These are phyloP conservation scores for Nephrocerus scutellatus DNA, from an alignment of 2,888 invertebrate genomes.

Conservation along the genomic window DNA sequence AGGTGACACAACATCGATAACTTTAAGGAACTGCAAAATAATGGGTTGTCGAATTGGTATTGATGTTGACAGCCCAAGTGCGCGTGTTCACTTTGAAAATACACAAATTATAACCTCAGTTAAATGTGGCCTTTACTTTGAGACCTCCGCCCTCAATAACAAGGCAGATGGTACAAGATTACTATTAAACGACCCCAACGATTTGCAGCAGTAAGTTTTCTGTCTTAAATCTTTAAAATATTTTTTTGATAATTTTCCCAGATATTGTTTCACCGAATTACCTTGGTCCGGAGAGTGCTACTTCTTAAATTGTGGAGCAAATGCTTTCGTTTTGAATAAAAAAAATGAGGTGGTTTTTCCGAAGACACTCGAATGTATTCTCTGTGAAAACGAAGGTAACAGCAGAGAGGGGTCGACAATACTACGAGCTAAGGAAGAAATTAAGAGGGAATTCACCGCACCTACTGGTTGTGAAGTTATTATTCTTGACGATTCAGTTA, in stretches of 20 bases:
- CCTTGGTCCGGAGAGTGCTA: slow-evolving; percentile 22
- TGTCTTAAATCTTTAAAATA: not conserved
- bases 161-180: slow-evolving; percentile 24
- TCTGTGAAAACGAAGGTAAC: too few species aligned
- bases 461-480: too few species aligned
- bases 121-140: slow-evolving; percentile 51
- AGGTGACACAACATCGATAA: slow-evolving; percentile 44
- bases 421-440: too few species aligned
- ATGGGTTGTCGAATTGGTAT: slow-evolving; percentile 36
- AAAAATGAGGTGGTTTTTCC: slow-evolving; percentile 11
- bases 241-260: not conserved
- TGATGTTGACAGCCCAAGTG: slow-evolving; percentile 30
- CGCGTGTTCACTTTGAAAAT: slow-evolving; percentile 48
- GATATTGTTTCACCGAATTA: slow-evolving; percentile 10
- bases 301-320: slow-evolving; percentile 20
- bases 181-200: slow-evolving; percentile 14
- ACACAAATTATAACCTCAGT: slow-evolving; percentile 47
- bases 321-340: slow-evolving; percentile 21
- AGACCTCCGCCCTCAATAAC: slow-evolving; percentile 36
- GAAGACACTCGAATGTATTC: too few species aligned
- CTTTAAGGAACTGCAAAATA: slow-evolving; percentile 31
- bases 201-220: slow-evolving; percentile 22
- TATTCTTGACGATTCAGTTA: too few species aligned
- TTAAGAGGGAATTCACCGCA: too few species aligned
- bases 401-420: too few species aligned